phyloP scores from a whole-genome alignment of 2,797 vertebrate species.

The Manis pentadactyla region DNA sequence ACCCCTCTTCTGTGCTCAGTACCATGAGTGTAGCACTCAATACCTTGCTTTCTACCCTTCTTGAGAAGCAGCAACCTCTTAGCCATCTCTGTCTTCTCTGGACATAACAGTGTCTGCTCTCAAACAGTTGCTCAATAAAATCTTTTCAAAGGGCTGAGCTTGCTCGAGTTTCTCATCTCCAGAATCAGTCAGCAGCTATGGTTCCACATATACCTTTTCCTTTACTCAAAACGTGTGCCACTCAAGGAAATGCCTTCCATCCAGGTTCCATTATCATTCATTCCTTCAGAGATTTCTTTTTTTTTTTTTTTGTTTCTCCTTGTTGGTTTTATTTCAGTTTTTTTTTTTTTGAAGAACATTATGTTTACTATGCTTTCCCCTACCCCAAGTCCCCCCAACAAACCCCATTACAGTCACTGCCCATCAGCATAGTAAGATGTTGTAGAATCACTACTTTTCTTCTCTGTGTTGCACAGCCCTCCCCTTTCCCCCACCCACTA shows the following conservation, averaged over 20 bases:
- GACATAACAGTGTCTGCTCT: background rate
- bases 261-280: background rate
- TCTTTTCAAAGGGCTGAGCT: background rate
- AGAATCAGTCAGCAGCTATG: background rate
- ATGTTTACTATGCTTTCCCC: no score
- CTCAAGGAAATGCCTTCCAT: background rate
- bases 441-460: no score
- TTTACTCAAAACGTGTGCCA: background rate
- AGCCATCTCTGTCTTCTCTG: background rate
- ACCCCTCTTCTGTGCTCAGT: background rate
- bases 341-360: no score
- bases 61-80: background rate
- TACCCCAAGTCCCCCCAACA: no score
- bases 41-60: background rate
- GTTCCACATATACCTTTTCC: background rate
- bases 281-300: background rate
- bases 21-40: rapidly evolving
- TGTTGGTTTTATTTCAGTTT: no score
- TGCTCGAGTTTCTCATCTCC: background rate
- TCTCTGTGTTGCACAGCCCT: no score
- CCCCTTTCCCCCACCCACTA: no score
- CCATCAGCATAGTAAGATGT: no score
- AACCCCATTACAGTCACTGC: no score
- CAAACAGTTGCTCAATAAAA: background rate
- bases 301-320: no score